Conservation (phyloP, 30 jellyfish, hydroid and myxozoan species). For the Turritopsis dohrnii region DNA sequence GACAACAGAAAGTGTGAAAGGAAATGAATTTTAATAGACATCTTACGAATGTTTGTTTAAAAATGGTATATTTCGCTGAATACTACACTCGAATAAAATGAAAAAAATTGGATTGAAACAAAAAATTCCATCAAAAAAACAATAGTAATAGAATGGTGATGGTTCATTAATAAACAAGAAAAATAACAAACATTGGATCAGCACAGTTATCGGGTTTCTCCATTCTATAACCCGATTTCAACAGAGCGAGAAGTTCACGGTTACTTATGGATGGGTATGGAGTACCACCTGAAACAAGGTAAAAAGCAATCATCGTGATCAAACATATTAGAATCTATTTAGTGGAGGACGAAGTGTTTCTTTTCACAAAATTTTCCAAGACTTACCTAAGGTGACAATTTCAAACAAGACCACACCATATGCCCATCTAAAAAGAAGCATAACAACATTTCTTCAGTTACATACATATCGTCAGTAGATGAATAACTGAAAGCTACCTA, state of each 20-base stretch:
- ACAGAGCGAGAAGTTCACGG: constrained; percentile 45
- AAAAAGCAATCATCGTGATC: background rate
- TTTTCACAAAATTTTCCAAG: background rate
- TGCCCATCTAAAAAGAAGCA: constrained; percentile 35
- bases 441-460: background rate
- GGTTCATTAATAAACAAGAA: background rate
- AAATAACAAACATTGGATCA: constrained; percentile 55
- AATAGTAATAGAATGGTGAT: background rate
- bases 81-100: too few relatives aligned
- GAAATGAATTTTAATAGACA: too few relatives aligned
- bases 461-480: background rate
- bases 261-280: constrained; percentile 75
- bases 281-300: constrained; percentile 60
- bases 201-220: constrained; percentile 85
- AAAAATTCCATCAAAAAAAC: background rate
- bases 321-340: too few relatives aligned
- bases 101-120: background rate
- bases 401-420: constrained; percentile 44
- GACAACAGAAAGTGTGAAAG: too few relatives aligned
- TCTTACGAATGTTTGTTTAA: too few relatives aligned
- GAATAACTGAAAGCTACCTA: background rate
- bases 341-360: background rate
- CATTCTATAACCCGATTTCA: constrained; percentile 75
- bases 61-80: too few relatives aligned
- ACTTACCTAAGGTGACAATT: constrained; percentile 39